Conservation (phyloP, 2,888 invertebrate genomes). For the Lepas anatifera region DNA sequence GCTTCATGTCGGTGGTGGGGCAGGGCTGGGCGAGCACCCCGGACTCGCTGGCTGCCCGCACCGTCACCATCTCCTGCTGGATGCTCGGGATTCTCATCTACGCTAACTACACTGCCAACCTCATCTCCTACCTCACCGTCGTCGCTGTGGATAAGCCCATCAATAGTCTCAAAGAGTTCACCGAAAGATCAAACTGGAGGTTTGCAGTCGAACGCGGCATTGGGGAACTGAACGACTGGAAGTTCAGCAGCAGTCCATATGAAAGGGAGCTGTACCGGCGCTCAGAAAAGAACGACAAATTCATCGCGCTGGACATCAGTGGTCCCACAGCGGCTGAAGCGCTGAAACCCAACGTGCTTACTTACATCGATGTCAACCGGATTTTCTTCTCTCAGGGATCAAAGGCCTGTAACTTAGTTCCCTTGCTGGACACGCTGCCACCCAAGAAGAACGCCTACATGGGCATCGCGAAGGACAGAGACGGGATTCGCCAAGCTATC, state of each 20-base stretch:
- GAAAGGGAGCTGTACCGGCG: neutral
- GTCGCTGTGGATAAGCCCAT: neutral
- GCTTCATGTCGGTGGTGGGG: neutral
- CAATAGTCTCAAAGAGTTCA: neutral
- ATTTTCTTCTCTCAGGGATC: neutral
- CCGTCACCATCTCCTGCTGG: neutral
- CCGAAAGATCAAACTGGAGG: neutral
- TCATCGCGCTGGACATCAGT: neutral
- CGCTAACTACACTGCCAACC: neutral
- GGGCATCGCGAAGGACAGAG: neutral
- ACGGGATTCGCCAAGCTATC: neutral
- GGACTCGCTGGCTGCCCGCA: neutral
- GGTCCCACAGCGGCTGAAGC: neutral
- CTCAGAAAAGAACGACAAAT: neutral
- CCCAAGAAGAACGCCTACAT: neutral
- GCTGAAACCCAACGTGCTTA: neutral
- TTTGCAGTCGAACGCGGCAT: neutral
- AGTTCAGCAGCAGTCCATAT: neutral
- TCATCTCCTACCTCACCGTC: neutral
- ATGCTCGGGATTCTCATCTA: neutral
- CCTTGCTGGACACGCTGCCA: neutral
- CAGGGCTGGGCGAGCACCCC: neutral
- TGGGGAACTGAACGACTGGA: neutral
- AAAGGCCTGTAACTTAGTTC: neutral
- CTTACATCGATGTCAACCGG: neutral